Evolutionary conservation across 2,888 invertebrate species (phyloP).

Genomic region (Sminthurinus aureus): DNA sequence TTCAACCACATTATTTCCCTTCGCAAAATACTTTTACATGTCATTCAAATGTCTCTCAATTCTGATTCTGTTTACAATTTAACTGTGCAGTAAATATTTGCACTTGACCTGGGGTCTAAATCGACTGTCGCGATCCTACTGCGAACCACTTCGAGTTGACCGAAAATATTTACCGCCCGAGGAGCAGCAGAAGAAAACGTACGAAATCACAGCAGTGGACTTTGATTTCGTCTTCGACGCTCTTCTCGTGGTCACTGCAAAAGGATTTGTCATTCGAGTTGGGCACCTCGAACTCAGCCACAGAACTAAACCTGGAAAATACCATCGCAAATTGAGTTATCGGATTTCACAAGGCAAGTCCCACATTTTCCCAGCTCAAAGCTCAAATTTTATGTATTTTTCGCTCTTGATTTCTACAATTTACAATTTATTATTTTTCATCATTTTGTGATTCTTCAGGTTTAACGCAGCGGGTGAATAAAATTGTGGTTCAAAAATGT

Average conservation of each 20-base stretch:
- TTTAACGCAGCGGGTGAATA: constrained; percentile 38
- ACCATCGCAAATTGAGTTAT: background rate
- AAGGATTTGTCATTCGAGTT: constrained; percentile 45
- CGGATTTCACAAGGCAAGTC: constrained; percentile 15
- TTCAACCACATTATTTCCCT: too few species aligned
- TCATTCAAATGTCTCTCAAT: too few species aligned
- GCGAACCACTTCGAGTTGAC: constrained; percentile 49
- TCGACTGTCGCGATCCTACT: constrained; percentile 47
- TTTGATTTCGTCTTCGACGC: constrained; percentile 52
- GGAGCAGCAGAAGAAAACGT: background rate
- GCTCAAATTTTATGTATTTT: background rate
- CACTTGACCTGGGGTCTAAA: constrained; percentile 55
- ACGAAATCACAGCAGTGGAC: constrained; percentile 44
- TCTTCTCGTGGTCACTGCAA: constrained; percentile 43
- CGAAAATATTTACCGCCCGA: constrained; percentile 8
- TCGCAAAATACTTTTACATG: too few species aligned
- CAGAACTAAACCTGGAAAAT: background rate
- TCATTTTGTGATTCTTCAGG: constrained; percentile 41
- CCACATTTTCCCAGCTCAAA: background rate
- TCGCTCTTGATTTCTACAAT: too few species aligned
- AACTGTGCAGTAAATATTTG: constrained; percentile 49
- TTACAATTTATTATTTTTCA: constrained; percentile 1
- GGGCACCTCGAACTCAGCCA: constrained; percentile 49
- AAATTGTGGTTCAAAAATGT: constrained; percentile 49
- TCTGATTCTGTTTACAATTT: too few species aligned